phyloP scores from a whole-genome alignment of 2,797 vertebrate species.

The Heteromormyrus szaboi region DNA sequence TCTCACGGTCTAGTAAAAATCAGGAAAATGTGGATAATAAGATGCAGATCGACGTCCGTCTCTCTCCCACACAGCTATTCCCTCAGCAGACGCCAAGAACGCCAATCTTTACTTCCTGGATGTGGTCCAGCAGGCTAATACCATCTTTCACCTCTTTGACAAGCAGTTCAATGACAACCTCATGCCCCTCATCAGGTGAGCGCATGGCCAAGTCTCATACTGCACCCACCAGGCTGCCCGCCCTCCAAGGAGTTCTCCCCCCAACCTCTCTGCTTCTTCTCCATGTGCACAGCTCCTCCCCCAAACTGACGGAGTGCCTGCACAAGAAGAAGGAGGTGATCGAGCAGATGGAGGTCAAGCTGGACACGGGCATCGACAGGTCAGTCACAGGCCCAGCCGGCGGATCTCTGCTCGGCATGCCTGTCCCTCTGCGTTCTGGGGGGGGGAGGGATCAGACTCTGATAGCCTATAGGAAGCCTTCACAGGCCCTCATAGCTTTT shows the following conservation, averaged over 20 bases:
- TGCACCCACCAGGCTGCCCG: neutral
- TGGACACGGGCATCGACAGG: constrained; percentile 96
- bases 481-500: neutral
- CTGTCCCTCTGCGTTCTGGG: neutral
- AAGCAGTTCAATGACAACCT: constrained; percentile 99
- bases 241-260: neutral
- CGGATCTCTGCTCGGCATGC: neutral
- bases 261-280: constrained; percentile 7
- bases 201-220: neutral
- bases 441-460: neutral
- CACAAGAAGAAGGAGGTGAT: constrained; percentile 99
- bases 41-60: neutral
- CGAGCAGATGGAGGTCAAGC: constrained; percentile 97
- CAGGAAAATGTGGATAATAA: neutral
- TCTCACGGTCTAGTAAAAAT: neutral
- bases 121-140: constrained; percentile 98
- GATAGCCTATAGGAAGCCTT: neutral
- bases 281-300: constrained; percentile 76
- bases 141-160: constrained; percentile 98
- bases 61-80: constrained; percentile 73
- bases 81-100: constrained; percentile 90
- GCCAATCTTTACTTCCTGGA: constrained; percentile 97
- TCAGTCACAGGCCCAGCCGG: constrained; percentile 48
- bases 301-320: constrained; percentile 94
- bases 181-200: constrained; percentile 96